phyloP scores from a whole-genome alignment of 1,140 invertebrate genomes.

The Chironomus tepperi region DNA sequence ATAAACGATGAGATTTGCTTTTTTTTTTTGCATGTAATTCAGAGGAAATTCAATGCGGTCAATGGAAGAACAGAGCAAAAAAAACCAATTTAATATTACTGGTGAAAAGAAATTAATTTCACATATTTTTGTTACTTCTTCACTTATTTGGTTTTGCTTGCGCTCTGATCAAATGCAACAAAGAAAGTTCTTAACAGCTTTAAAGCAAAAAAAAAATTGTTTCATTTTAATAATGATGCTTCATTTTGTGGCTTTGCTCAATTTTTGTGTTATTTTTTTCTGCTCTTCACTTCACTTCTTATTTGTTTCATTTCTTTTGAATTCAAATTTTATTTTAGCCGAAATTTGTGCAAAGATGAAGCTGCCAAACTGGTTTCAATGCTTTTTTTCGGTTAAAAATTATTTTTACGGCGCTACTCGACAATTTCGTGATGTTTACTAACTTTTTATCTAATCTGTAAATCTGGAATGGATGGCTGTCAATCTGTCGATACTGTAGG shows the following conservation, averaged over 20 bases:
- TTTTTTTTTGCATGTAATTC: no score
- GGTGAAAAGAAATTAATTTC: slow-evolving; percentile 9
- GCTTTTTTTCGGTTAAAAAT: no score
- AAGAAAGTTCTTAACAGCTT: background rate
- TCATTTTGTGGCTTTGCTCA: background rate
- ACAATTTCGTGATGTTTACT: no score
- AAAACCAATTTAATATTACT: background rate
- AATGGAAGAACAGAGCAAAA: background rate
- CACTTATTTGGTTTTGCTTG: slow-evolving; percentile 7
- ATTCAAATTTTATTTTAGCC: background rate
- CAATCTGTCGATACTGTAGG: no score
- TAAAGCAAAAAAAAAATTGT: background rate
- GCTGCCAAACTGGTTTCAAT: no score
- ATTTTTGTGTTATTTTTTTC: background rate
- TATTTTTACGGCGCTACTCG: no score
- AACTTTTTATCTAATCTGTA: no score
- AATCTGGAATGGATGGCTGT: no score
- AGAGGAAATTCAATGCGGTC: no score
- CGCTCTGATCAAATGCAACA: background rate
- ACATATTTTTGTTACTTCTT: slow-evolving; percentile 2
- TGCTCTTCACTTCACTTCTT: background rate
- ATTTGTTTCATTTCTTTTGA: slow-evolving; percentile 2
- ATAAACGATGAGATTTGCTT: no score
- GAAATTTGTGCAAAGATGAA: background rate
- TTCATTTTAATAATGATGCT: slow-evolving; percentile 14